A percentile compares a stretch with the other conserved stretches of the same genome.
phyloP scores from a whole-genome alignment of 2,113 vertebrate species.

The Cinclus mexicanus region DNA sequence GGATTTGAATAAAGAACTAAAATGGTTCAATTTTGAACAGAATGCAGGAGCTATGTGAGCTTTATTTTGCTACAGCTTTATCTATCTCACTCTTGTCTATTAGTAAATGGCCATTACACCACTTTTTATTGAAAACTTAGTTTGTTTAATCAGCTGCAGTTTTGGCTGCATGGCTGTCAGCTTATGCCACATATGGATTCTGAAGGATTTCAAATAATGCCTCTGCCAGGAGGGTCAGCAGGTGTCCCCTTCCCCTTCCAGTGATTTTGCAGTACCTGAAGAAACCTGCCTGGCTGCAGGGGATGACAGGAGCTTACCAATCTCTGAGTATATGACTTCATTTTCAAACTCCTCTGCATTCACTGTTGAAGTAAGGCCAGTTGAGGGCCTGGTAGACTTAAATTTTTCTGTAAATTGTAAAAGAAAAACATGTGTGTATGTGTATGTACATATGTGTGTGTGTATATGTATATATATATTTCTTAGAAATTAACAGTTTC shows the following conservation, averaged over 20 bases:
- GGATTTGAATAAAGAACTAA: not conserved
- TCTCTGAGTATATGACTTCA: conserved; percentile 17
- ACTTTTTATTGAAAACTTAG: not conserved
- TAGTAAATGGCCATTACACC: not conserved
- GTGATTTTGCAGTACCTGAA: not conserved
- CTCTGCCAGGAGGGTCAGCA: not conserved
- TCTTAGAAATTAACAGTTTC: not conserved
- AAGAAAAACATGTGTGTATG: not conserved
- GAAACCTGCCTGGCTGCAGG: not conserved
- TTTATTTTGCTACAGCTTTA: not conserved
- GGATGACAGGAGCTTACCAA: not conserved
- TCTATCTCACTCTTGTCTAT: not conserved
- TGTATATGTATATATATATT: not conserved
- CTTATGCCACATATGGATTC: not conserved
- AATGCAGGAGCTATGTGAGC: not conserved
- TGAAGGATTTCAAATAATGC: not conserved
- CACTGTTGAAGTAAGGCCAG: not conserved
- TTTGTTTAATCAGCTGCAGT: not conserved
- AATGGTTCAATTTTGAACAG: not conserved
- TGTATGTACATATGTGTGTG: no score
- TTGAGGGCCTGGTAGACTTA: not conserved
- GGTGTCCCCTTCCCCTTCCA: not conserved
- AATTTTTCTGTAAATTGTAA: conserved; percentile 33
- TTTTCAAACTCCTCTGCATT: not conserved
- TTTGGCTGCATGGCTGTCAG: not conserved